Evolutionary conservation across 2,797 vertebrate species (phyloP).

Genomic region (Manis javanica): DNA sequence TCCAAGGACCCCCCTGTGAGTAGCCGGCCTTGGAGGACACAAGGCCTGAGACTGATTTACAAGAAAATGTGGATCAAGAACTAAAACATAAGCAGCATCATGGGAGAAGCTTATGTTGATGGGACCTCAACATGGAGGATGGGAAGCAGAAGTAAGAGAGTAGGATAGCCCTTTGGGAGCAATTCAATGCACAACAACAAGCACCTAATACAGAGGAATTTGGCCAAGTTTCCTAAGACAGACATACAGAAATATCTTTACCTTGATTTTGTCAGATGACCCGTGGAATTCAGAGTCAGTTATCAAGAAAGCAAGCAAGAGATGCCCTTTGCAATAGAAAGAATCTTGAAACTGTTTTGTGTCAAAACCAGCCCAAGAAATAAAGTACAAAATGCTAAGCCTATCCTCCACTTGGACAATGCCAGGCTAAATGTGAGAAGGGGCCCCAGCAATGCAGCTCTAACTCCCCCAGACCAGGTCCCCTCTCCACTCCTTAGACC

Average conservation of each 20-base stretch:
- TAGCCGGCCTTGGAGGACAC: not conserved
- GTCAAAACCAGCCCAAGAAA: not conserved
- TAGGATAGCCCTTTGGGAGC: not conserved
- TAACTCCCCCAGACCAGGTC: not conserved
- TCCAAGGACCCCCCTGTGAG: not conserved
- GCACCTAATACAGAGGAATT: not conserved
- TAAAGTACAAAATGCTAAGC: not conserved
- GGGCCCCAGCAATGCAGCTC: not conserved
- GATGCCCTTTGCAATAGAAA: not conserved
- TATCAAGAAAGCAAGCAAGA: not conserved
- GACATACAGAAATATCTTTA: not conserved
- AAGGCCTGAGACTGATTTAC: not conserved
- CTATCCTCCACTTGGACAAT: not conserved
- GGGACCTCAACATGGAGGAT: not conserved
- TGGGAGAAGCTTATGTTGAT: not conserved
- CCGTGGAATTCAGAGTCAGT: not conserved
- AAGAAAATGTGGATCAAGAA: not conserved
- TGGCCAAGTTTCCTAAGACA: not conserved
- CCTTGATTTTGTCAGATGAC: not conserved
- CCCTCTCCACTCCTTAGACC: not conserved
- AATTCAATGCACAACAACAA: not conserved
- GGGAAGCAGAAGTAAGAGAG: not conserved
- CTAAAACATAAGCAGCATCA: not conserved
- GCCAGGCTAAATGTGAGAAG: too few species aligned
- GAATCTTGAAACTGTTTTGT: not conserved